Percentiles rank a stretch among this genome's conserved stretches.
phyloP scores from a whole-genome alignment of 2,113 vertebrate species.

The Vidua macroura region DNA sequence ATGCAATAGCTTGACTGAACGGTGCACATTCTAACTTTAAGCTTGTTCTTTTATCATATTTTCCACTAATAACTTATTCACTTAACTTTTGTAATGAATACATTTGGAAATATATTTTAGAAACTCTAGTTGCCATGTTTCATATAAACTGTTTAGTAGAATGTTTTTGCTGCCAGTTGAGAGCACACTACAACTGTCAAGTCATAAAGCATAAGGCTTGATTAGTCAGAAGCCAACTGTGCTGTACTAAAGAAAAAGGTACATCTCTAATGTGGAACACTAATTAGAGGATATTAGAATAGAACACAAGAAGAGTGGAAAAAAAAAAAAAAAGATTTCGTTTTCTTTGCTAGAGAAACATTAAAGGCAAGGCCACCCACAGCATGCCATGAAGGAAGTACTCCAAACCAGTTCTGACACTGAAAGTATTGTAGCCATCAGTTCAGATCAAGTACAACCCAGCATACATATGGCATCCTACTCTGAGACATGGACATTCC shows the following conservation, averaged over 20 bases:
- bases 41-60: background rate
- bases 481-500: background rate
- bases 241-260: background rate
- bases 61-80: background rate
- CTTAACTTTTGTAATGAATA: background rate
- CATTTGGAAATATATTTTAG: background rate
- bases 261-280: background rate
- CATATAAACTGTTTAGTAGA: background rate
- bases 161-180: background rate
- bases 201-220: background rate
- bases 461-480: rapidly evolving
- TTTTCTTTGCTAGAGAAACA: background rate
- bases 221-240: background rate
- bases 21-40: background rate
- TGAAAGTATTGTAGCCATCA: background rate
- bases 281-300: background rate
- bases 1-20: background rate
- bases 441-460: background rate
- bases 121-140: background rate
- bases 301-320: background rate
- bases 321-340: background rate
- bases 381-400: background rate
- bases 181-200: background rate
- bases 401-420: background rate
- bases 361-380: background rate